Conservation (phyloP, 2,113 vertebrate genomes). For the Boulengeromyrus knoepffleri region DNA sequence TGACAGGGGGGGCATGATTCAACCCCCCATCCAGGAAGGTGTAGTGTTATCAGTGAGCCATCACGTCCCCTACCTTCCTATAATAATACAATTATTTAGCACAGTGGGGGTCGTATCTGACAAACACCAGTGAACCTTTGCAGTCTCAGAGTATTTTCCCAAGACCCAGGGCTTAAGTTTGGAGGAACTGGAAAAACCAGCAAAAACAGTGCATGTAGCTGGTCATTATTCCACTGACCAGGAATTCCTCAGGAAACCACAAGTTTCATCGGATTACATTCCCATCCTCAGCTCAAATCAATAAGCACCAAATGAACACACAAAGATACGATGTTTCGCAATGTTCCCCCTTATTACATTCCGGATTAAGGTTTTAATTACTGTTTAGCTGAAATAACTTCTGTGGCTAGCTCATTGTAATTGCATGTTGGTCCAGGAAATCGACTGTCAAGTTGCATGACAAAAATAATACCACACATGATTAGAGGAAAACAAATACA, state of each 20-base stretch:
- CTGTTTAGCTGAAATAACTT: not conserved
- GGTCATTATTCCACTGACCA: not conserved
- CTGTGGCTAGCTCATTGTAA: not conserved
- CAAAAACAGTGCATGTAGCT: not conserved
- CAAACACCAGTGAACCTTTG: not conserved
- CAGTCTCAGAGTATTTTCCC: not conserved
- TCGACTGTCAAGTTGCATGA: not conserved
- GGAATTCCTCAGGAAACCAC: not conserved
- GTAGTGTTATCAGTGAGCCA: not conserved
- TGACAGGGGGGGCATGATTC: not conserved
- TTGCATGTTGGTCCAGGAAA: slow-evolving; percentile 1
- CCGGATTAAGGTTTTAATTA: not conserved
- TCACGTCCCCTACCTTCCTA: not conserved
- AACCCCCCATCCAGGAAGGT: not conserved
- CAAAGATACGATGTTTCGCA: not conserved
- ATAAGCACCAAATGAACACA: not conserved
- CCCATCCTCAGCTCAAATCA: not conserved
- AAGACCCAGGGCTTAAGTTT: not conserved
- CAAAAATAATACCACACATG: not conserved
- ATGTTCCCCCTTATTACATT: not conserved
- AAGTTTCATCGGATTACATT: not conserved
- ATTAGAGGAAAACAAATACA: not conserved
- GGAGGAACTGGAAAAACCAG: not conserved
- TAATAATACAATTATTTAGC: not conserved
- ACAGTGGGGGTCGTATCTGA: not conserved